Evolutionary conservation across 2,113 vertebrate species (phyloP).

Genomic region (Oryzias melastigma): DNA sequence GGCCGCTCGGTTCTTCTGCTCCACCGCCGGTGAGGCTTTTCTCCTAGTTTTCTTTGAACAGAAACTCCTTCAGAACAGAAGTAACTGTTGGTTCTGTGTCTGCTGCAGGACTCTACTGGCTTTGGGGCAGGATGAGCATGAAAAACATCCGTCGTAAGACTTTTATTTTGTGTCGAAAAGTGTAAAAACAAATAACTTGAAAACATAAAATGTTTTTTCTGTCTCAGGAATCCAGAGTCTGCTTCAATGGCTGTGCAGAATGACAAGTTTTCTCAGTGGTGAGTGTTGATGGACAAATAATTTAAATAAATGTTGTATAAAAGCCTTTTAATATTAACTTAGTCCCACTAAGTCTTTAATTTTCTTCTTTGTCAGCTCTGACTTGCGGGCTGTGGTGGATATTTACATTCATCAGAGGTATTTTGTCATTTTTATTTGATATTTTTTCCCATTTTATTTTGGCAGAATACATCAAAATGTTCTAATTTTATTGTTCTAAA

Average conservation of each 20-base stretch:
- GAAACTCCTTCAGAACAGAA: too few relatives aligned
- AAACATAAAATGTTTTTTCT: not conserved
- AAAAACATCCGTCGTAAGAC: conserved; percentile 63
- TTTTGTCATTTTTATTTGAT: not conserved
- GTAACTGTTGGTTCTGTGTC: not conserved
- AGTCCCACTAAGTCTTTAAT: too few relatives aligned
- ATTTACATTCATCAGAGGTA: not conserved
- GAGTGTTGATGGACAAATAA: conserved; percentile 17
- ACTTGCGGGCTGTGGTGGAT: conserved; percentile 10
- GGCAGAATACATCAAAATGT: conserved; percentile 1
- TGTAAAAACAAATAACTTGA: not conserved
- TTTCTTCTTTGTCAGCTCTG: not conserved
- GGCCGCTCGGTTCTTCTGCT: conserved; percentile 68
- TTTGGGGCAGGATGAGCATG: conserved; percentile 71
- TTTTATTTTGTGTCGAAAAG: not conserved
- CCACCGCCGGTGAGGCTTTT: conserved; percentile 63
- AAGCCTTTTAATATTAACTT: too few relatives aligned
- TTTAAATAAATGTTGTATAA: too few relatives aligned
- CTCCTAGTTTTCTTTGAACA: not conserved
- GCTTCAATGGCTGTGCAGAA: conserved; percentile 43
- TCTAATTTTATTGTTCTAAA: not conserved
- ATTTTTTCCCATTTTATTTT: not conserved
- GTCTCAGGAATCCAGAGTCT: conserved; percentile 62
- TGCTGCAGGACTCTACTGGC: conserved; percentile 59
- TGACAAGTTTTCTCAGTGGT: conserved; percentile 59